These are phyloP conservation scores for Lagopus leucura DNA, from an alignment of 2,113 vertebrate species.

Conservation along the genomic window DNA sequence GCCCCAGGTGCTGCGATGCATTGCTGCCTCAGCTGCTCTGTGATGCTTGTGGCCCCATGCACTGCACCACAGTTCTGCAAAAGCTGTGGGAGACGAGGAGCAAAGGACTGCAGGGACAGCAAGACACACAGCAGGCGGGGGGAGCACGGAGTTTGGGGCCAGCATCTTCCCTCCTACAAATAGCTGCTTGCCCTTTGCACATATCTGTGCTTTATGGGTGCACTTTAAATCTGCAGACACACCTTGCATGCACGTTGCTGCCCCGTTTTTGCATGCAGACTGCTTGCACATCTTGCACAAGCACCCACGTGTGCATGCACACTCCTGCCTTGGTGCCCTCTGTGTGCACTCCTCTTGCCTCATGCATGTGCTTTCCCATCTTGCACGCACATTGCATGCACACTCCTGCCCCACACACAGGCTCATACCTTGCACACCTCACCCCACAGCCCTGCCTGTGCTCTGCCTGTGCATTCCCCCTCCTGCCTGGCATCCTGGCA, in stretches of 20 bases:
- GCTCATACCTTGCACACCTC: neutral
- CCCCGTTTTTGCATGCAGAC: rapidly evolving
- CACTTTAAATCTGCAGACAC: neutral
- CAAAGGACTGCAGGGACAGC: neutral
- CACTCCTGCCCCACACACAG: rapidly evolving
- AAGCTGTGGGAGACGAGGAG: neutral
- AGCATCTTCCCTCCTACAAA: neutral
- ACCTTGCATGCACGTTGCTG: rapidly evolving
- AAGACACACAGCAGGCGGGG: neutral
- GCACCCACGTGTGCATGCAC: neutral
- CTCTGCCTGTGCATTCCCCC: neutral
- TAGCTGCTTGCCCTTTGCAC: neutral
- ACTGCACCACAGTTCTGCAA: neutral
- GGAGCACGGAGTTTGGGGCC: neutral
- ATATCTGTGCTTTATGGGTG: rapidly evolving
- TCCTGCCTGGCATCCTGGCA: neutral
- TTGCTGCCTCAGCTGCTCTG: rapidly evolving
- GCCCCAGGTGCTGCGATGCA: neutral
- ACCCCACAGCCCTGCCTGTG: rapidly evolving
- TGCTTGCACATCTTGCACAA: rapidly evolving
- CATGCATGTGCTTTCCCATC: neutral
- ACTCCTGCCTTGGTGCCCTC: neutral
- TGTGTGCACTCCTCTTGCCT: neutral
- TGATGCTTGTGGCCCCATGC: neutral
- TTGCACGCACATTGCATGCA: rapidly evolving